Base-by-base conservation (phyloP, 2,113 vertebrate genomes). In the Nansenia antarctica region DNA sequence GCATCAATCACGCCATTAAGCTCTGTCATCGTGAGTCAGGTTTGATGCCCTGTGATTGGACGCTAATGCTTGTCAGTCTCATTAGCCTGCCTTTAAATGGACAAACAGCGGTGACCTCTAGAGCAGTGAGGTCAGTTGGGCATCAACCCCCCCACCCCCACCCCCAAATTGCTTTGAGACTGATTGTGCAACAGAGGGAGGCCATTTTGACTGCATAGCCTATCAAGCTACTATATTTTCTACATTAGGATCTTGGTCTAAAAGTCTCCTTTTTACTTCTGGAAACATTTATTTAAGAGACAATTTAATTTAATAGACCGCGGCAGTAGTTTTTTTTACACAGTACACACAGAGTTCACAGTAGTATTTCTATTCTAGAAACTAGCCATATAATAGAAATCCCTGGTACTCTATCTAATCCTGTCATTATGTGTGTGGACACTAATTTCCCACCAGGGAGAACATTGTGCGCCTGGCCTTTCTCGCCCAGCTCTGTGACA, bases 361-460 rank as follows among this genome's bases (percentile, higher is more conserved):
- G 9, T 53, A 22, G 2, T 15, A 57, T 14, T 30, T 30, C 2
- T 29, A 27, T 57, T n/a, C n/a, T n/a, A 30, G 14, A 30, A 57
- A 30, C 3, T 30, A 3, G 12, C 11, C 27, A 14, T 78, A n/a
- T n/a, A n/a, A n/a, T n/a, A 84, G 62, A 32, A 78, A 78, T 83
- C 79, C 72, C 62, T 69, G 58, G 47, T 73, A 70, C 67, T 79
- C 76, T 69, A 37, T 62, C 71, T 74, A 76, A 64, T 82, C 66
- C 70, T 76, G 79, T 85, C 87, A 90, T 89, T 86, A 87, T 84
- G 74, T 73, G 83, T 61, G 74, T 24, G 31, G 76, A 84, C 73
- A 69, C 68, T 83, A 73, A 90, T 90, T 90, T 86, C 75, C 76
- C 81, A 84, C 82, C 69, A 73, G 82, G 74, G 81, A 81, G 78